phyloP scores from a whole-genome alignment of 1,140 invertebrate genomes.

The Cotesia typhae region DNA sequence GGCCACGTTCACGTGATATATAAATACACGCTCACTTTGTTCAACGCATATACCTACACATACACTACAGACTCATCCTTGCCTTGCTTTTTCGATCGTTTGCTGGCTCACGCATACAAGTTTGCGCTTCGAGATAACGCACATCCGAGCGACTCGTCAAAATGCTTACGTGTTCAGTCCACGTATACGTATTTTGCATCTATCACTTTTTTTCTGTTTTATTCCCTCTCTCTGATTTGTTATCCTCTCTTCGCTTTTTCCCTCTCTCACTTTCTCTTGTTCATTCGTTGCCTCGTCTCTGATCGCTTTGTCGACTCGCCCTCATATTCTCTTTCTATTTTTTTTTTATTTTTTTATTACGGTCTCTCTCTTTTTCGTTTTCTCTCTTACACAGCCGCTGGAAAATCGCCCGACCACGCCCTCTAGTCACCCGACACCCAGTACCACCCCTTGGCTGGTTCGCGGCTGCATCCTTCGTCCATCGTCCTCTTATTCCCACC shows the following conservation, averaged over 20 bases:
- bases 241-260: slow-evolving; percentile 24
- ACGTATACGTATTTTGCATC: slow-evolving; percentile 27
- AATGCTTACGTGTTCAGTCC: slow-evolving; percentile 1
- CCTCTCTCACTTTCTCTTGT: slow-evolving; percentile 19
- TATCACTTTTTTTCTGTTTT: slow-evolving; percentile 25
- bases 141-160: slow-evolving; percentile 12
- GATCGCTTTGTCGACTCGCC: slow-evolving; percentile 9
- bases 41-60: slow-evolving; percentile 39
- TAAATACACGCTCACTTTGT: slow-evolving; percentile 18
- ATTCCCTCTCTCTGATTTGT: slow-evolving; percentile 19
- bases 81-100: slow-evolving; percentile 38
- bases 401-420: slow-evolving; percentile 39
- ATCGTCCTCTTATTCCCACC: slow-evolving; percentile 25
- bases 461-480: slow-evolving; percentile 33
- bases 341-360: not conserved
- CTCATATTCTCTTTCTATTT: slow-evolving; percentile 20
- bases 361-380: slow-evolving; percentile 9
- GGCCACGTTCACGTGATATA: slow-evolving; percentile 48
- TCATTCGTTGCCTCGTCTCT: slow-evolving; percentile 5
- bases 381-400: slow-evolving; percentile 27
- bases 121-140: slow-evolving; percentile 6
- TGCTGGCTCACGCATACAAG: slow-evolving; percentile 36
- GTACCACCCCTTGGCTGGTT: slow-evolving; percentile 8
- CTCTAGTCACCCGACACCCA: slow-evolving; percentile 26
- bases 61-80: slow-evolving; percentile 1